Evolutionary conservation across 1,140 invertebrate species (phyloP), one percentile per base, ranked within the genome.

Genomic region (Lucilia cuprina): DNA sequence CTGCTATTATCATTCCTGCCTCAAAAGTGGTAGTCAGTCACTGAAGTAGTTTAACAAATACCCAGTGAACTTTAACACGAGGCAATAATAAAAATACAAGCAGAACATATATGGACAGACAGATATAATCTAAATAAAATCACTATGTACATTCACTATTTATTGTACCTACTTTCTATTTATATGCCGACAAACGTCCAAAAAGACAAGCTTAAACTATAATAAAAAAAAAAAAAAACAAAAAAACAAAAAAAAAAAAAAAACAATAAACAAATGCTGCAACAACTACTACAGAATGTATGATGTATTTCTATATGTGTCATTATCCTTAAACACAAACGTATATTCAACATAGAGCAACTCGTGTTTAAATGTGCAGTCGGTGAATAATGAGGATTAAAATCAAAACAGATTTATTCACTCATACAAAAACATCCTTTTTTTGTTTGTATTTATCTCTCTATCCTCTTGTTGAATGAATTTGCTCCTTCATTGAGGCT

Each of bases 181-280:
- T 77, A 41, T 77, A 77, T 77, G 74, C 74, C 74, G 74, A 77
- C 74, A 77, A 77, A 77, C 74, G 74, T 47, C 47, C 74, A 77
- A 77, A 17, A 77, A 34, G 74, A 77, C 50, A 55, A 55, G 30
- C 50, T 55, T 55, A 55, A 14, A 13, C 50, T 3, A 41, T 12
- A 77, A 77, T 17, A 55, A 8, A 12, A 55, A 55, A 14, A n/a
- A n/a, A n/a, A n/a, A n/a, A n/a, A n/a, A n/a, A n/a, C n/a, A n/a
- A n/a, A n/a, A n/a, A n/a, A n/a, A n/a, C n/a, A n/a, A n/a, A n/a
- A n/a, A n/a, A n/a, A n/a, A n/a, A n/a, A n/a, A 35, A 77, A 35
- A 35, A 77, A 74, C 14, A 19, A n/a, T 41, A 21, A 41, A 41
- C 41, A 41, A 41, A 41, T 41, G 30, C 35, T 17, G n/a, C 74